Base-by-base conservation (phyloP, 1,140 invertebrate genomes). In the Caenorhabditis brenneri region DNA sequence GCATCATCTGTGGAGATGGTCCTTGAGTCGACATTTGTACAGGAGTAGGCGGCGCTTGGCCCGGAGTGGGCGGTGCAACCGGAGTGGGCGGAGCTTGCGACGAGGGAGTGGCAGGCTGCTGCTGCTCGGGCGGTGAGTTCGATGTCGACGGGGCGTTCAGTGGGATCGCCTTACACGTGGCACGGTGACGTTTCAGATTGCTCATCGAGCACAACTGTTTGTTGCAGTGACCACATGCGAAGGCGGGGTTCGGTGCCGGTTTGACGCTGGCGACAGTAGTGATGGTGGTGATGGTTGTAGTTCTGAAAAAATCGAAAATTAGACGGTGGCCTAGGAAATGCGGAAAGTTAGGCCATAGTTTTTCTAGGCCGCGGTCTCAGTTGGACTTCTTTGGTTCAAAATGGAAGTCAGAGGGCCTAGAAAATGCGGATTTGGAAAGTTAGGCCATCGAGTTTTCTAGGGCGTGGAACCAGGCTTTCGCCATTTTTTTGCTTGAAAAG, bases 151-250 rank as follows among this genome's bases (percentile, higher is more conserved):
- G 12, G 2, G 29, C 12, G 10, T 7, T 19, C 15, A 31, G 36
- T 6, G 29, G n/a, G 15, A 55, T 49, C 7, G 19, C 29, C 53
- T 85, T 85, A 51, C 84, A 85, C 5, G 79, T 85, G 39, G 84
- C 84, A 29, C 80, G 39, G 24, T 85, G 84, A 16, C 84, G 39
- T 31, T 81, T 85, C 27, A 85, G 49, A 60, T 85, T 85, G 24
- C 84, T 85, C 49, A 39, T 53, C 9, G 84, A 85, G 58, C 84
- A 85, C 22, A 85, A 46, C 12, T 81, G 55, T 19, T 53, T 53
- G 42, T 22, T 29, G 39, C 84, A 85, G 33, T 81, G 81, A 10
- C 33, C 27, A 42, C 84, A 85, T 12, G 42, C n/a, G n/a, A 42
- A 74, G 15, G 65, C 29, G n/a, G 58, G 24, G 4, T 46, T 74